Evolutionary conservation across 2,797 vertebrate species (phyloP), one percentile per base, ranked within the genome.

Genomic region (Delichon dasypus): DNA sequence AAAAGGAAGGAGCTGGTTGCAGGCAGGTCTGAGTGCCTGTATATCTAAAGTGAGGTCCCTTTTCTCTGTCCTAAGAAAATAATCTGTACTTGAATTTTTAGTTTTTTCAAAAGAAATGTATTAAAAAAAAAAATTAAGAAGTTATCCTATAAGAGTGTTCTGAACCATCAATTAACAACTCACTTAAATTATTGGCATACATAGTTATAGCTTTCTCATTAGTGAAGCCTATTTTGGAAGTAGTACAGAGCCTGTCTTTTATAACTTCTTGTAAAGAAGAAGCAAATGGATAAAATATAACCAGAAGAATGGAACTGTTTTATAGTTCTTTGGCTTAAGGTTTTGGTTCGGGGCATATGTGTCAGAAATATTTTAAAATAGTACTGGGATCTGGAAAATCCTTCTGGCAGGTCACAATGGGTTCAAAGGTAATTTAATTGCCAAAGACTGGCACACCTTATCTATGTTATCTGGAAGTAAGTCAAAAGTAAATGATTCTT

Each of bases 391-490:
- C 66, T 91, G 70, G 73, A 78, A 92, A 93, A 88, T 84, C 55
- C 58, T 80, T 81, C 48, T 95, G 93, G 38, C 91, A 78, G 79
- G 70, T 94, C 91, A 36, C 47, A 57, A 13, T 65, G 87, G 60
- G 70, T 76, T 90, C 89, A 81, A 85, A 92, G 51, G 42, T 94
- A 68, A 67, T 76, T 82, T 87, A 66, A 55, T 91, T 95, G 92
- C 76, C 84, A 42, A 65, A 78, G 82, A 58, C 55, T 81, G 47
- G 29, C 45, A 45, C 86, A 75, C 53, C 40, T 88, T 91, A 88
- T 78, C 71, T 84, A 0, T 79, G 47, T 83, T 87, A 73, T 89
- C 84, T 90, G 68, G 54, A 88, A 90, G 42, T 19, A 62, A 90
- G 51, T 91, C 62, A 80, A 67, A 88, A 81, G 83, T 91, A 86